Base-by-base conservation (phyloP, 2,888 invertebrate genomes). In the Amphipoea oculea region DNA sequence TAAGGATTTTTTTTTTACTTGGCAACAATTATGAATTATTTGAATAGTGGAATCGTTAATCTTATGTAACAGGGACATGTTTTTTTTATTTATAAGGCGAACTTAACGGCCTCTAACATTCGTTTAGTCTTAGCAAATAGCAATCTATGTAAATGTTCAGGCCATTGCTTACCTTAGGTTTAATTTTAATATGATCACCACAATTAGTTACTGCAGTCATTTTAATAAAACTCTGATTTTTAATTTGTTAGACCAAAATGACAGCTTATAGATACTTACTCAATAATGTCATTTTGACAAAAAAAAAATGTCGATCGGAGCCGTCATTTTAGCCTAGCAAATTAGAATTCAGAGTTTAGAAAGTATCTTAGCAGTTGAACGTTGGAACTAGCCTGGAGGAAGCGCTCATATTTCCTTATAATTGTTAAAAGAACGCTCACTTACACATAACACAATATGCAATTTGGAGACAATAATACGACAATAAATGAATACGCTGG, bases 1-100 rank as follows among this genome's bases (percentile, higher is more conserved):
- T 69, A 68, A 48, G 54, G 4, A 20, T 36, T 68, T 70, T 84
- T 20, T 40, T 84, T 74, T 71, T 76, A 73, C 42, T 69, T 83
- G 57, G 79, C 66, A 74, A 71, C 65, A 67, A 63, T 82, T 66
- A 77, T 82, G 45, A 73, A 75, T 78, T 63, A 72, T 77, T 63
- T 57, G 48, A 72, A 60, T 79, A 63, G 63, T 76, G 51, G 40
- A 74, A 72, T 72, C 73, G 29, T 72, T 74, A 60, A 60, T 74
- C 60, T 74, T 77, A 77, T 86, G 76, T 54, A 45, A 69, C 6
- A 62, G 17, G 42, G 62, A 60, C 20, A 63, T 72, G 51, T 51
- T 65, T 71, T 6, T 6, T 62, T 76, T 69, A 77, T 86, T 54
- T 75, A 60, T 77, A 51, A 74, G 36, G 36, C 29, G 57, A 48